These are phyloP conservation scores for Typhlichthys subterraneus DNA, from an alignment of 2,797 vertebrate genomes.

Conservation along the genomic window DNA sequence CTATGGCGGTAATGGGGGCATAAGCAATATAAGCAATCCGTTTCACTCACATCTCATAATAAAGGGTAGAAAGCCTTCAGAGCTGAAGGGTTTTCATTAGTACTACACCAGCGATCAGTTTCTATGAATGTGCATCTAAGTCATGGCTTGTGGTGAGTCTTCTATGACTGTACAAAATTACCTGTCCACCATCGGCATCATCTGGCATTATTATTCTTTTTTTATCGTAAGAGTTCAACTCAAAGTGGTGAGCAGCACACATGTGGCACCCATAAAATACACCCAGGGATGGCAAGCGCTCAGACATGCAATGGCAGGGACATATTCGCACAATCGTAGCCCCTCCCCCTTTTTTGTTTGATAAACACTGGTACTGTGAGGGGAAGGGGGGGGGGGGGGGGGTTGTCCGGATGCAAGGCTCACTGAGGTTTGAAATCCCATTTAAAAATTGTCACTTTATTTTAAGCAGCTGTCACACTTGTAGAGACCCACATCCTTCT, in stretches of 20 bases:
- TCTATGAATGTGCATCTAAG: conserved; percentile 15
- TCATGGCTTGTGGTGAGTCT: conserved; percentile 15
- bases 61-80: conserved; percentile 22
- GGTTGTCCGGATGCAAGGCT: conserved; percentile 75
- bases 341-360: conserved; percentile 79
- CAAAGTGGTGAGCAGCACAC: conserved; percentile 22
- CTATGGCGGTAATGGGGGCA: conserved; percentile 23
- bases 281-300: conserved; percentile 55
- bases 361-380: conserved; percentile 79
- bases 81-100: conserved; percentile 40
- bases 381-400: conserved; percentile 47
- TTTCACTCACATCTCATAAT: conserved; percentile 18
- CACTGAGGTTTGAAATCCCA: conserved; percentile 75
- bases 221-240: conserved; percentile 41
- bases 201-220: conserved; percentile 31
- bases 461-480: conserved; percentile 76
- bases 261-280: conserved; percentile 52
- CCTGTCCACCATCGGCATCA: conserved; percentile 37
- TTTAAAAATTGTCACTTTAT: conserved; percentile 80
- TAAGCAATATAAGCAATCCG: conserved; percentile 30
- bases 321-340: conserved; percentile 83
- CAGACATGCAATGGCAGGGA: conserved; percentile 78
- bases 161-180: conserved; percentile 43
- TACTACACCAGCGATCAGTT: conserved; percentile 30
- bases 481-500: conserved; percentile 73